Evolutionary conservation across 2,888 invertebrate species (phyloP).

Genomic region (Syrphus vitripennis): DNA sequence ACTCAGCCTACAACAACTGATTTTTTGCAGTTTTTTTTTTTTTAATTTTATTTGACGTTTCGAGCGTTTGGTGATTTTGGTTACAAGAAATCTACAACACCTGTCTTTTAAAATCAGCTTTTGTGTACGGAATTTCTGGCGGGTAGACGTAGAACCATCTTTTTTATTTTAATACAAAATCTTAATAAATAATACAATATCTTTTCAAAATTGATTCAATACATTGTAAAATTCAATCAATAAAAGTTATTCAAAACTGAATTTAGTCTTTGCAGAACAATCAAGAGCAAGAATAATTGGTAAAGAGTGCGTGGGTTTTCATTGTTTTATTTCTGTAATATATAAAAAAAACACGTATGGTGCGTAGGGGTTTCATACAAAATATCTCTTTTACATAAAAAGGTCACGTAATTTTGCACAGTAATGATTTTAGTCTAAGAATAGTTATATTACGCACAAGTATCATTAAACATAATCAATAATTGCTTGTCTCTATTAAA

Average conservation of each 20-base stretch:
- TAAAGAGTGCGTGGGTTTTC: slow-evolving; percentile 47
- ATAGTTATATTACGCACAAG: slow-evolving; percentile 22
- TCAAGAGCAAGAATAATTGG: slow-evolving; percentile 7
- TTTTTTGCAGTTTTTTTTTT: neutral
- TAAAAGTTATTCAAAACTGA: neutral
- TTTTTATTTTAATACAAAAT: neutral
- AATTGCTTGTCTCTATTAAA: slow-evolving; percentile 6
- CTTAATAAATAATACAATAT: neutral
- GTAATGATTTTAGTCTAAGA: neutral
- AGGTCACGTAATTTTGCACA: slow-evolving; percentile 13
- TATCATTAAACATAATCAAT: slow-evolving; percentile 46
- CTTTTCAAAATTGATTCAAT: neutral
- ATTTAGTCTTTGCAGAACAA: neutral
- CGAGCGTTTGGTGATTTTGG: neutral
- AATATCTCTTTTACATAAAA: neutral
- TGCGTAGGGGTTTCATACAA: slow-evolving; percentile 49
- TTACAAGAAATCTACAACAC: slow-evolving; percentile 20
- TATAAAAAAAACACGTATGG: slow-evolving; percentile 6
- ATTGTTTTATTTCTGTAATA: slow-evolving; percentile 56
- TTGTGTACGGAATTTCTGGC: slow-evolving; percentile 60
- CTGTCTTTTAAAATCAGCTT: slow-evolving; percentile 14
- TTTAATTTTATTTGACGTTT: neutral
- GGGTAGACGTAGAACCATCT: slow-evolving; percentile 48
- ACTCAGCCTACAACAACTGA: neutral
- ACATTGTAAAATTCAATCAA: neutral